A percentile compares a stretch with the other conserved stretches of the same genome.
Conservation (phyloP, 2,797 vertebrate genomes). For the Pelochelys cantorii region DNA sequence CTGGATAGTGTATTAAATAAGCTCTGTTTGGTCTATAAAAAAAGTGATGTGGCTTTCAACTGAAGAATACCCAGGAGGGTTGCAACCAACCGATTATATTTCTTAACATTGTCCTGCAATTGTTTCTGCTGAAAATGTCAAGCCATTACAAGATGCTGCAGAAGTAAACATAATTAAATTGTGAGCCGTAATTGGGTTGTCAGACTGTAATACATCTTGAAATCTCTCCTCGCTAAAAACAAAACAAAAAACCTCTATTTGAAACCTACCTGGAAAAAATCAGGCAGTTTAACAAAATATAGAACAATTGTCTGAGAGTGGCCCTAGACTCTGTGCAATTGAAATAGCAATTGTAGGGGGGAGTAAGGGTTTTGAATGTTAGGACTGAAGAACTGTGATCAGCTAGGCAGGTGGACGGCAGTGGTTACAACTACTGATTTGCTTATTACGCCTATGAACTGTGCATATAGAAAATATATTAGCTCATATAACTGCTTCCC, state of each 20-base stretch:
- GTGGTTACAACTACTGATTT: neutral
- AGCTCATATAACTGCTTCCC: neutral
- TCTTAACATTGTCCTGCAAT: conserved; percentile 57
- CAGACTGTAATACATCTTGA: conserved; percentile 50
- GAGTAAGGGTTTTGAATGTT: neutral
- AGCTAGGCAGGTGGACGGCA: fast-evolving
- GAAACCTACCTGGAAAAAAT: conserved; percentile 22
- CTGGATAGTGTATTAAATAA: neutral
- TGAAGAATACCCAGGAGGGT: neutral
- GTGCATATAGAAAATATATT: fast-evolving
- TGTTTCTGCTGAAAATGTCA: conserved; percentile 61
- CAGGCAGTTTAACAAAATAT: neutral
- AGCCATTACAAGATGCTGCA: conserved; percentile 36
- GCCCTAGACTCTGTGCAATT: neutral
- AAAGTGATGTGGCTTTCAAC: conserved; percentile 22
- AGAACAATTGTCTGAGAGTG: neutral
- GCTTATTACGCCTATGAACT: neutral
- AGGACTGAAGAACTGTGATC: neutral
- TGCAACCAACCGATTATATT: conserved; percentile 45
- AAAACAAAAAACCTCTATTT: neutral
- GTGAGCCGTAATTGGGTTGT: conserved; percentile 65
- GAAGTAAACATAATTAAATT: conserved; percentile 64
- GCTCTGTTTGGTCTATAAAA: neutral
- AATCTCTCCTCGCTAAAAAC: conserved; percentile 39
- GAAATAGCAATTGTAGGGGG: neutral